A percentile compares a stretch with the other conserved stretches of the same genome.
phyloP scores from a whole-genome alignment of 2,888 invertebrate genomes.

The Scaptomyza flava region DNA sequence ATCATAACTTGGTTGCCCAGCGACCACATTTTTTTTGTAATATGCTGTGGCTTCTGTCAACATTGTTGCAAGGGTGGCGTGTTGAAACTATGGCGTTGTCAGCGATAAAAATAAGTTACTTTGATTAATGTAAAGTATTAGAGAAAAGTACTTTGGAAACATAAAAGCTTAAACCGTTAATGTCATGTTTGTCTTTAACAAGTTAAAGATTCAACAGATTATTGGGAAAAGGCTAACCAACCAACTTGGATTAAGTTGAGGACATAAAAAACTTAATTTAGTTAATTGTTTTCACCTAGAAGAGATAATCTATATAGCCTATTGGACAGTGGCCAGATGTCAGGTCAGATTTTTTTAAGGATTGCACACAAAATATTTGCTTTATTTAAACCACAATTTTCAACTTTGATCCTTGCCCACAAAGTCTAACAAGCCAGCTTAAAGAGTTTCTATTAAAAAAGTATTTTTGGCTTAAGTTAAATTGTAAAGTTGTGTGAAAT shows the following conservation, averaged over 20 bases:
- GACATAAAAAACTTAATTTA: no score
- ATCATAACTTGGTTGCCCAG: slow-evolving; percentile 22
- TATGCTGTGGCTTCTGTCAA: slow-evolving; percentile 38
- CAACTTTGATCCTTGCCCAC: background rate
- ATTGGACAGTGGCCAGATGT: no score
- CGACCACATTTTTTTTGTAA: slow-evolving; percentile 26
- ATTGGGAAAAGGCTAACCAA: background rate
- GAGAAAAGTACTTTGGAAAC: background rate
- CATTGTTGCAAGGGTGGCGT: slow-evolving; percentile 17
- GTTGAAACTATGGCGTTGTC: slow-evolving; percentile 4
- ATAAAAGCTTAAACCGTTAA: background rate
- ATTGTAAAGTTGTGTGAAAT: background rate
- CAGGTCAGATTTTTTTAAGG: no score
- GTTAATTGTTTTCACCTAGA: no score
- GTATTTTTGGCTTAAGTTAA: background rate
- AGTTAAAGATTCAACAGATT: background rate
- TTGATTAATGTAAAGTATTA: slow-evolving; percentile 9
- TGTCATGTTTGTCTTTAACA: no score
- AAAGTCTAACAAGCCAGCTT: background rate
- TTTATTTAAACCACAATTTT: background rate
- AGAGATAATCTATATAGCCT: no score
- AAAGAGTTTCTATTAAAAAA: background rate
- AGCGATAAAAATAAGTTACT: slow-evolving; percentile 23
- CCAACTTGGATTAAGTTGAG: no score
- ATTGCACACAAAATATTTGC: no score